phyloP scores from a whole-genome alignment of 2,888 invertebrate species.

The Atrina japonica region DNA sequence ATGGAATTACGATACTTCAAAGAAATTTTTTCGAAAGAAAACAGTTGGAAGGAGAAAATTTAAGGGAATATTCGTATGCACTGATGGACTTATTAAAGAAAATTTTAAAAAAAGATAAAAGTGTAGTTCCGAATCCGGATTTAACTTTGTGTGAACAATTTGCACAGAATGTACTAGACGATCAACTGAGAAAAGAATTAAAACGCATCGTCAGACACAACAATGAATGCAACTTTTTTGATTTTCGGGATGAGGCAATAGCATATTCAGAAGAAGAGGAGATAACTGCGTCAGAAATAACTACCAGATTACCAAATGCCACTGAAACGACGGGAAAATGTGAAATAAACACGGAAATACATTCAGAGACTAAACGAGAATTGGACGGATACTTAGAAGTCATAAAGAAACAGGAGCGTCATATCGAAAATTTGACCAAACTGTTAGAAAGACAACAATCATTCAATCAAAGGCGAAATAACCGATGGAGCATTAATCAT shows the following conservation, averaged over 20 bases:
- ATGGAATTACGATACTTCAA: conserved; percentile 18
- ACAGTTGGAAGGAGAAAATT: conserved; percentile 1
- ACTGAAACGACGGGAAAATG: too few relatives aligned
- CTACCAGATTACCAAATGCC: too few relatives aligned
- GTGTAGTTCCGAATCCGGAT: conserved; percentile 9
- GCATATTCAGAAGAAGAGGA: conserved; percentile 27
- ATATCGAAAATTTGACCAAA: too few relatives aligned
- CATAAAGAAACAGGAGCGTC: too few relatives aligned
- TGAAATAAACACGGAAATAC: too few relatives aligned
- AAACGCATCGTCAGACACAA: conserved; percentile 12
- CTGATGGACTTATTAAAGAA: conserved; percentile 24
- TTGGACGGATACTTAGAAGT: too few relatives aligned
- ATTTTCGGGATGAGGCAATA: conserved; percentile 24
- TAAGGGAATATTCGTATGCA: conserved; percentile 17
- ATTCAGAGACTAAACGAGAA: too few relatives aligned
- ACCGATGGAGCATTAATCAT: too few relatives aligned
- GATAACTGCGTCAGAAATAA: too few relatives aligned
- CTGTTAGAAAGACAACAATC: too few relatives aligned
- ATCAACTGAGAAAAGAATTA: conserved; percentile 4
- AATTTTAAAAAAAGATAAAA: conserved; percentile 2
- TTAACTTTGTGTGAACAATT: conserved; percentile 24
- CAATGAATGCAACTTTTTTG: conserved; percentile 14
- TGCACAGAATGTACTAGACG: conserved; percentile 5
- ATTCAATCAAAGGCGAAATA: neutral
- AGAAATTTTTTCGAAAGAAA: conserved; percentile 7